Evolutionary conservation across 2,888 invertebrate species (phyloP), one percentile per base, ranked within the genome.

Genomic region (Drosophila limbata): DNA sequence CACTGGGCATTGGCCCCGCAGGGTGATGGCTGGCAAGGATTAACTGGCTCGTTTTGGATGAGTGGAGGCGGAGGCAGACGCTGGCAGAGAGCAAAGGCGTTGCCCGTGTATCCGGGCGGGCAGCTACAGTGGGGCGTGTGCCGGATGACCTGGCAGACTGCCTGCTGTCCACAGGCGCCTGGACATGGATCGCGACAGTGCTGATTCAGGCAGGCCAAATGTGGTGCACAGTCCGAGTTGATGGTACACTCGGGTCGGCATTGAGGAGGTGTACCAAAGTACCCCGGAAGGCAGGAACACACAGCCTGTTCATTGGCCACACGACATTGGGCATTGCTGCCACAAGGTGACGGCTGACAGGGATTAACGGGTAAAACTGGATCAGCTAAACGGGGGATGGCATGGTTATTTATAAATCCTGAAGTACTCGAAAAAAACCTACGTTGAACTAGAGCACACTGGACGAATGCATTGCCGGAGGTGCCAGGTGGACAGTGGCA

Each of bases 221-320:
- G 94, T 63, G 94, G 95, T 0, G 95, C 92, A 90, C 96, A 96
- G 88, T 96, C 96, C 0, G 95, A 94, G 88, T 95, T 96, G 67
- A 95, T 94, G 33, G 94, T 94, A 90, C 96, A 96, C 92, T 96
- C 96, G 4, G 96, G 96, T 51, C 95, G 94, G 88, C 96, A 96
- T 81, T 95, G 95, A 35, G 96, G 95, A 40, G 96, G 96, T 73
- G 94, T 95, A 45, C 96, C 96, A 60, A 94, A 93, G 90, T 95
- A 96, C 75, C 94, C 94, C 17, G 94, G 93, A 57, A 95, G 91
- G 89, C 97, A 97, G 52, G 95, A 95, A 81, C 96, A 96, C 0
- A 95, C 94, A 2, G 95, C 95, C 90, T 95, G 95, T 52, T 94
- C 93, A 79, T 95, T 95, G 2, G 94, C 92, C 85, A 95, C 95